Evolutionary conservation across 2,888 invertebrate species (phyloP).

Genomic region (Dasypolia templi): DNA sequence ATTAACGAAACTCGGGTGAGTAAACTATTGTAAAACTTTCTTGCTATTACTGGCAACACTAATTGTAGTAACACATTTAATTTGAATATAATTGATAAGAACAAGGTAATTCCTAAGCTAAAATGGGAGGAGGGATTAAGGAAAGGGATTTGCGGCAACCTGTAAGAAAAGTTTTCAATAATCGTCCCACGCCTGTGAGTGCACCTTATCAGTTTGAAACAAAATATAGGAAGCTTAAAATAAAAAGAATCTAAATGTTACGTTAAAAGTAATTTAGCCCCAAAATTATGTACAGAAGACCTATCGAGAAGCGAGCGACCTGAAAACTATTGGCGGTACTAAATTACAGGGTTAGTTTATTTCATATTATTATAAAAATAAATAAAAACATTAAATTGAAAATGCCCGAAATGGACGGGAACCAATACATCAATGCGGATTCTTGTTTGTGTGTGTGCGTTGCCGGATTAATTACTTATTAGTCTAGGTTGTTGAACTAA

Average conservation of each 20-base stretch:
- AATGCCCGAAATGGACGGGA: no score
- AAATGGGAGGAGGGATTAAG: slow-evolving; percentile 61
- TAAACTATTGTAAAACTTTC: background rate
- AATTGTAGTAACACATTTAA: slow-evolving; percentile 57
- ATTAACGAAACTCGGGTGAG: background rate
- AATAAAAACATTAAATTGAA: no score
- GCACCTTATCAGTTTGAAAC: slow-evolving; percentile 60
- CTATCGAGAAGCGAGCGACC: slow-evolving; percentile 6
- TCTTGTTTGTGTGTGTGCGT: no score
- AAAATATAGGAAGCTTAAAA: slow-evolving; percentile 73
- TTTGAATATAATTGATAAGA: slow-evolving; percentile 57
- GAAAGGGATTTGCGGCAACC: slow-evolving; percentile 80
- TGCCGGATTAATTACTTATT: no score
- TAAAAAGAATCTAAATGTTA: slow-evolving; percentile 63
- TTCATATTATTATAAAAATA: no score
- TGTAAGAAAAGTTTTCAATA: slow-evolving; percentile 79
- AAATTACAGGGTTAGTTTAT: no score
- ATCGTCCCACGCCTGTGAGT: slow-evolving; percentile 68
- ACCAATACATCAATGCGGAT: no score
- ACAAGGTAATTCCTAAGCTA: slow-evolving; percentile 46
- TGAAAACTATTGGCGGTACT: background rate
- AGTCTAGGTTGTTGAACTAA: no score
- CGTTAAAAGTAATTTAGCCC: slow-evolving; percentile 20
- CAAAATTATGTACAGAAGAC: slow-evolving; percentile 38
- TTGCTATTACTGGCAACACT: slow-evolving; percentile 47